Conservation (phyloP, 2,797 vertebrate species). For the Microchirus variegatus region DNA sequence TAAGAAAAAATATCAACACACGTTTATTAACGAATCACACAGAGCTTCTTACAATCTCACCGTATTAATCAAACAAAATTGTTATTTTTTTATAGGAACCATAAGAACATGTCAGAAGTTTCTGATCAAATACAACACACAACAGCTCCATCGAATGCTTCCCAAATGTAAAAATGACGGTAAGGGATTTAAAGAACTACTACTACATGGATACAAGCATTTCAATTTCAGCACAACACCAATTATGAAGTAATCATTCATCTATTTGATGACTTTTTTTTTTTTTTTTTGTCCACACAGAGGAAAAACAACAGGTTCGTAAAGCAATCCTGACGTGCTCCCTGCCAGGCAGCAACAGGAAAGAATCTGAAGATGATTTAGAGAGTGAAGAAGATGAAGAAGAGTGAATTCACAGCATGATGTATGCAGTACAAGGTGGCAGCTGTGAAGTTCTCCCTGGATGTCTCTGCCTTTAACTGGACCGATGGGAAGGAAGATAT, state of each 20-base stretch:
- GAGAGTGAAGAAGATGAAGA: constrained; percentile 56
- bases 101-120: constrained; percentile 97
- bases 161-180: constrained; percentile 87
- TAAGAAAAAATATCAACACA: constrained; percentile 61
- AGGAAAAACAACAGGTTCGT: constrained; percentile 82
- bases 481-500: too few species aligned
- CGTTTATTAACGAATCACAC: neutral
- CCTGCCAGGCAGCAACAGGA: constrained; percentile 42
- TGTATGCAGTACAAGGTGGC: neutral
- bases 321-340: constrained; percentile 85
- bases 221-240: too few species aligned
- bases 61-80: neutral
- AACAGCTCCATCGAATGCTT: constrained; percentile 86
- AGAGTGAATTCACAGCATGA: constrained; percentile 32
- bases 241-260: too few species aligned
- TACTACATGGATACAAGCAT: neutral
- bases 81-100: constrained; percentile 82
- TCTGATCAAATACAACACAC: constrained; percentile 89
- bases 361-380: constrained; percentile 45
- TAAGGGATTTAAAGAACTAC: constrained; percentile 53
- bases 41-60: too few species aligned
- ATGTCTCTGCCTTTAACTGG: too few species aligned
- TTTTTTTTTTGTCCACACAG: constrained; percentile 66
- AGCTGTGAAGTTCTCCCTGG: neutral
- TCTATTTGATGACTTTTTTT: neutral